Evolutionary conservation across 2,888 invertebrate genomes (phyloP).

Genomic region (Altica lythri): DNA sequence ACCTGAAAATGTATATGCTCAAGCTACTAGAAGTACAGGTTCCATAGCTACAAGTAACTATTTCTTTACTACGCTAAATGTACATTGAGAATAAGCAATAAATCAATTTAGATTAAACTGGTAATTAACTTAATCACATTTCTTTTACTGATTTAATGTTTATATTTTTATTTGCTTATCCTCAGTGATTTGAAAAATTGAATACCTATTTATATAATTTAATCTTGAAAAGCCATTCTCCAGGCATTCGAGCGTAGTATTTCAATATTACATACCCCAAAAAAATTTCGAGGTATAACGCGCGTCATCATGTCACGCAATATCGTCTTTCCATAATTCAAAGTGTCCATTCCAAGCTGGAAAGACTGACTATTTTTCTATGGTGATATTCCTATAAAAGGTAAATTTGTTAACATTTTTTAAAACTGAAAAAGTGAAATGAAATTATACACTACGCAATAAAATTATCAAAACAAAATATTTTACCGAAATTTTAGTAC

Average conservation of each 20-base stretch:
- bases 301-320: constrained; percentile 51
- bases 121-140: too few relatives aligned
- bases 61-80: constrained; percentile 4
- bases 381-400: constrained; percentile 34
- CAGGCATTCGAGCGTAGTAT: constrained; percentile 31
- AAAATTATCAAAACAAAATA: too few relatives aligned
- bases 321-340: constrained; percentile 51
- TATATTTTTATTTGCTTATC: too few relatives aligned
- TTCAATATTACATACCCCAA: constrained; percentile 48
- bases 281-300: constrained; percentile 48
- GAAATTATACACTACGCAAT: too few relatives aligned
- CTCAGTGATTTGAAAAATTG: background rate
- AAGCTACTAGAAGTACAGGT: too few relatives aligned
- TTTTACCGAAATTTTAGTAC: too few relatives aligned
- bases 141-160: too few relatives aligned
- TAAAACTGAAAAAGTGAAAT: too few relatives aligned
- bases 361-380: constrained; percentile 38
- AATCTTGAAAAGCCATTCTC: constrained; percentile 27
- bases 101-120: too few relatives aligned
- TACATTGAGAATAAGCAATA: background rate
- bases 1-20: too few relatives aligned
- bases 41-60: too few relatives aligned
- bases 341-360: constrained; percentile 48
- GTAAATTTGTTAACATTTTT: too few relatives aligned
- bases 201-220: background rate